These are phyloP conservation scores for Torymus aiolomorphi DNA, from an alignment of 2,888 invertebrate species.

Conservation along the genomic window DNA sequence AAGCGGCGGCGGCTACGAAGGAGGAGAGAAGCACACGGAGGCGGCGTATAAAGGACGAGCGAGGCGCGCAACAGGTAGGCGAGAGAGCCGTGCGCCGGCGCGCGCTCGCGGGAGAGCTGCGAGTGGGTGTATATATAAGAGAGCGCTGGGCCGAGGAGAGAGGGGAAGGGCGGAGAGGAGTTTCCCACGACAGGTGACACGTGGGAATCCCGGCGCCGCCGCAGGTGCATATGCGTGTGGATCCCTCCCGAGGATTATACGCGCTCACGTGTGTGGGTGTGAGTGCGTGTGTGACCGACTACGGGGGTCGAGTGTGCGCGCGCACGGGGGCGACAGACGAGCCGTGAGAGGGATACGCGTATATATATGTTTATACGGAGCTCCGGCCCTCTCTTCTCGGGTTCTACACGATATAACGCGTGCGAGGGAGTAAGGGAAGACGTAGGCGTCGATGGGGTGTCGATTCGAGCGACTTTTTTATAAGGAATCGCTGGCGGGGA, in stretches of 20 bases:
- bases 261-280: background rate
- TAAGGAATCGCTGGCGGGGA: too few species aligned
- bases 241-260: background rate
- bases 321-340: too few species aligned
- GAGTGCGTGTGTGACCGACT: background rate
- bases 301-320: too few species aligned
- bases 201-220: slow-evolving; percentile 69
- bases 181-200: slow-evolving; percentile 75
- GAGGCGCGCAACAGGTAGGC: slow-evolving; percentile 51
- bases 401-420: too few species aligned
- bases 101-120: too few species aligned
- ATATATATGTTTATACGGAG: too few species aligned
- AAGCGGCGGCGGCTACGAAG: slow-evolving; percentile 23
- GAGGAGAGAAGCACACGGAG: slow-evolving; percentile 35
- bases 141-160: slow-evolving; percentile 61
- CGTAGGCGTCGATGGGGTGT: too few species aligned
- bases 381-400: too few species aligned
- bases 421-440: too few species aligned
- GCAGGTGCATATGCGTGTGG: slow-evolving; percentile 26
- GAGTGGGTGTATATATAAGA: slow-evolving; percentile 61
- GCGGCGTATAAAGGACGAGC: slow-evolving; percentile 38
- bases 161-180: slow-evolving; percentile 60
- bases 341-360: too few species aligned
- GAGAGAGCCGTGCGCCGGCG: too few species aligned
- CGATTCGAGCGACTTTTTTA: too few species aligned